phyloP scores from a whole-genome alignment of 2,888 invertebrate species.

The Troilus luridus region DNA sequence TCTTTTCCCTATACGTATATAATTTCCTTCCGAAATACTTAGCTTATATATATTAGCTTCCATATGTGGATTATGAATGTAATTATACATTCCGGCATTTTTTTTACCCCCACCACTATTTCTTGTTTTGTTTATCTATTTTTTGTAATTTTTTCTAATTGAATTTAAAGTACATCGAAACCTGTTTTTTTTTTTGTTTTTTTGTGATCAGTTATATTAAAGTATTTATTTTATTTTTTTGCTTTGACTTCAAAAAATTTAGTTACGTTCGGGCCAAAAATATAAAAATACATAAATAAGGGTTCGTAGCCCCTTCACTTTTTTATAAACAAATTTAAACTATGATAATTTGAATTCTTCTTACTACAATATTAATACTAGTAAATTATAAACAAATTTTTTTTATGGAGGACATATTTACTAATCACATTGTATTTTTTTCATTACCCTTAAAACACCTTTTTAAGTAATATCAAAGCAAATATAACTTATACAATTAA shows the following conservation, averaged over 20 bases:
- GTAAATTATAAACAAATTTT: background rate
- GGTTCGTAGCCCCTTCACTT: too few species aligned
- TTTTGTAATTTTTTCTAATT: background rate
- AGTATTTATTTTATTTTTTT: background rate
- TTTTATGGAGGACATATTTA: background rate
- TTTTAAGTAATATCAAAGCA: too few species aligned
- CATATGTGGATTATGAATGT: background rate
- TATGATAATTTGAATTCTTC: background rate
- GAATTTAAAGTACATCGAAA: background rate
- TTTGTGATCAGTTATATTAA: too few species aligned
- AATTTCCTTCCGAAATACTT: too few species aligned
- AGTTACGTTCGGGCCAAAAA: background rate
- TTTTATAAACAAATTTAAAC: too few species aligned
- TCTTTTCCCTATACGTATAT: background rate
- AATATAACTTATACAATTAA: too few species aligned
- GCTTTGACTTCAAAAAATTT: background rate
- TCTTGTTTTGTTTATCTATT: background rate
- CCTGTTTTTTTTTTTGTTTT: background rate
- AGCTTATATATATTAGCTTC: too few species aligned
- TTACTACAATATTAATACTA: too few species aligned
- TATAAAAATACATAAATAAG: background rate
- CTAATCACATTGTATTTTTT: background rate
- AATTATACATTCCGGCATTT: background rate
- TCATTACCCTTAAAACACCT: too few species aligned
- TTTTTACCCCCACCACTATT: conserved; percentile 2